These are phyloP conservation scores for Timema podura DNA, from an alignment of 2,888 invertebrate species.

Conservation along the genomic window DNA sequence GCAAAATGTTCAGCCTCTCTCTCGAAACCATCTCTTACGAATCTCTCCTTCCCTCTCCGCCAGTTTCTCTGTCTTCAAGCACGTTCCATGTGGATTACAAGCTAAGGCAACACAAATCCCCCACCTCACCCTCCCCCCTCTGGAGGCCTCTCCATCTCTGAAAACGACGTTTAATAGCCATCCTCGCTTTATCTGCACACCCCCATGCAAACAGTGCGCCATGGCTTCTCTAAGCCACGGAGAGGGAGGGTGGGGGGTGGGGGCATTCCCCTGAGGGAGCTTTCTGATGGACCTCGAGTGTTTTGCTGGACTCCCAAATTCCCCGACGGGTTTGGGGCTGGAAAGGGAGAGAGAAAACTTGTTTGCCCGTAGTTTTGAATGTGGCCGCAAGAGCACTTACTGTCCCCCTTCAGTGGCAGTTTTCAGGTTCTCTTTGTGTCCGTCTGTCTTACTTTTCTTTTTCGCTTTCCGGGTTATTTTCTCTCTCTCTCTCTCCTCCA, in stretches of 20 bases:
- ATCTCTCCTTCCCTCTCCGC: constrained; percentile 13
- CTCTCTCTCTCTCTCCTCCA: no score
- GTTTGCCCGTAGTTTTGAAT: no score
- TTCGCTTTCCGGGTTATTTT: no score
- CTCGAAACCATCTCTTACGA: constrained; percentile 5
- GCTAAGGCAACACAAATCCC: constrained; percentile 26
- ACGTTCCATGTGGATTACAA: constrained; percentile 27
- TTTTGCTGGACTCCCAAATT: no score
- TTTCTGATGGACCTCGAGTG: constrained; percentile 26
- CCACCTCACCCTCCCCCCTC: constrained; percentile 20
- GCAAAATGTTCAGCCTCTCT: constrained; percentile 4
- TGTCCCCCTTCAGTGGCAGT: neutral
- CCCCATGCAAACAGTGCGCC: constrained; percentile 27
- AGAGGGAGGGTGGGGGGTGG: constrained; percentile 3
- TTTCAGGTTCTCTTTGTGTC: no score
- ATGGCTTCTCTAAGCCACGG: neutral
- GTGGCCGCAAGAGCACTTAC: no score
- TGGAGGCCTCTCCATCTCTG: constrained; percentile 31
- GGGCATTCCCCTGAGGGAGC: constrained; percentile 19
- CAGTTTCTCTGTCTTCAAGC: neutral
- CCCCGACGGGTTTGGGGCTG: neutral
- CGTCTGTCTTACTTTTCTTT: no score
- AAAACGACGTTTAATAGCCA: constrained; percentile 33
- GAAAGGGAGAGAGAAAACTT: no score
- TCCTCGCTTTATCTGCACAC: constrained; percentile 31